Evolutionary conservation across 2,888 invertebrate genomes (phyloP).

Genomic region (Colletes collaris): DNA sequence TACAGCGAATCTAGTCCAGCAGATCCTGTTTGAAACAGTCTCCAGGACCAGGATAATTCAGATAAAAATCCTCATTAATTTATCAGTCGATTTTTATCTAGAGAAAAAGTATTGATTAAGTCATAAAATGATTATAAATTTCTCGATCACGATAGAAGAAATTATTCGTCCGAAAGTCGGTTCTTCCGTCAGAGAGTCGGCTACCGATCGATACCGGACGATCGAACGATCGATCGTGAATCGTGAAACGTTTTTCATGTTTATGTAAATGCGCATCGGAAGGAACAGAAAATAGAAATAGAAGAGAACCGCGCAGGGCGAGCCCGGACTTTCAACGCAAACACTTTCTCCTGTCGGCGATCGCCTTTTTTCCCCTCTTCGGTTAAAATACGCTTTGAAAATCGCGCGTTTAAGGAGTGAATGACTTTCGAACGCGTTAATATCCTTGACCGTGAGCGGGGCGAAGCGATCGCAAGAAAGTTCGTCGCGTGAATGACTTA

Average conservation of each 20-base stretch:
- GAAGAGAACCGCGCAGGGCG: background rate
- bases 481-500: constrained; percentile 55
- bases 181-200: too few species aligned
- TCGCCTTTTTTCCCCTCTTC: background rate
- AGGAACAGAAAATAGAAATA: background rate
- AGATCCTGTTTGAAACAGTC: too few species aligned
- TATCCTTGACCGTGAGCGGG: background rate
- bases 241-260: background rate
- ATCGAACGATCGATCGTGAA: background rate
- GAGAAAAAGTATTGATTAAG: too few species aligned
- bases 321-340: constrained; percentile 27
- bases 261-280: constrained; percentile 1
- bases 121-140: too few species aligned
- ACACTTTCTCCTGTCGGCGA: constrained; percentile 36
- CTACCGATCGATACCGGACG: too few species aligned
- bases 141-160: too few species aligned
- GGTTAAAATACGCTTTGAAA: constrained; percentile 10
- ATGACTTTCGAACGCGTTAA: constrained; percentile 17
- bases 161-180: too few species aligned
- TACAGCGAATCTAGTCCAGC: too few species aligned
- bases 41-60: too few species aligned
- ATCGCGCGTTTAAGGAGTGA: constrained; percentile 5
- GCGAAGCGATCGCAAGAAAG: constrained; percentile 37
- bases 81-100: too few species aligned
- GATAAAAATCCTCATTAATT: too few species aligned